Base-by-base conservation (phyloP, 2,113 vertebrate genomes). In the Callithrix jacchus region DNA sequence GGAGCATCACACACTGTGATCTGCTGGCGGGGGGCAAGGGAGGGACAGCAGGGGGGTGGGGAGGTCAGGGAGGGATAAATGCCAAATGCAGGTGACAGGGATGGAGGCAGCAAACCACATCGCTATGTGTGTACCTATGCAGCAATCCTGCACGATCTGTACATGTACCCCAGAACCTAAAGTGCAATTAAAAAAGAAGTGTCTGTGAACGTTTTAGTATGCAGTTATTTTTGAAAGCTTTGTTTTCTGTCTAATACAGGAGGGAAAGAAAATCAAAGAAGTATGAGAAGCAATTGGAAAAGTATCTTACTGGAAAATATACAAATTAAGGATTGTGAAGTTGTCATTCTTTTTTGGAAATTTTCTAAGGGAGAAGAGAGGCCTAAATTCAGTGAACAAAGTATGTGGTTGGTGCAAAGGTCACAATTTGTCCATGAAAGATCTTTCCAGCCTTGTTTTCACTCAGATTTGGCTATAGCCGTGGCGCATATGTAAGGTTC, bases 191-290 rank as follows among this genome's bases (percentile, higher is more conserved):
- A 52, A 52, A 52, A 52, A 52, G n/a, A 52, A 52, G 5, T 5
- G 4, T 76, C 37, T 10, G 0, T 18, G 74, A 37, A 37, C 8
- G 6, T 64, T 87, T 71, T 32, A 8, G 35, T 52, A 17, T 54
- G 13, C 37, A n/a, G 12, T 95, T 84, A 17, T 81, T 40, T 25
- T 71, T 87, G 61, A 40, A 81, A 77, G 25, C 7, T 49, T 66
- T 61, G 14, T 42, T 94, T 93, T 90, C 35, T 37, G 14, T 94
- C 77, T 74, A 70, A 71, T 93, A 35, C 2, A 90, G 25, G 47
- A 61, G 7, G 21, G 32, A 61, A 64, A 81, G 32, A 37, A 89
- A 97, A 54, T 87, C 91, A 89, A 88, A 70, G 56, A 71, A 80
- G 54, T 66, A 52, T 74, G 52, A 88, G 56, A 86, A 92, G 52